These are phyloP conservation scores for Aphyosemion australe DNA, from an alignment of 2,113 vertebrate species.

Conservation along the genomic window DNA sequence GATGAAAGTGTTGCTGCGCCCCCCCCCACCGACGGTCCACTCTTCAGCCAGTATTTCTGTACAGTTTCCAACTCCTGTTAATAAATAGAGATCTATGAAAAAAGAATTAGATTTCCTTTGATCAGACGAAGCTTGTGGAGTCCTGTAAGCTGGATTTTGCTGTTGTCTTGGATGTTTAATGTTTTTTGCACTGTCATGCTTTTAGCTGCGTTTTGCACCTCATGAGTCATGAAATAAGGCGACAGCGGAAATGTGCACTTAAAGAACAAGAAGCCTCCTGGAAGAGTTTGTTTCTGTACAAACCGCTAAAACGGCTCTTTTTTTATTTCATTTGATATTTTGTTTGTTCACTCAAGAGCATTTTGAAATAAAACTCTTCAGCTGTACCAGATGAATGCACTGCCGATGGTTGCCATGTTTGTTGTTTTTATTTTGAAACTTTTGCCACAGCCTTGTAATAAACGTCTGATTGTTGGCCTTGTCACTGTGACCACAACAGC, in stretches of 20 bases:
- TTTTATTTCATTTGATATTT: neutral
- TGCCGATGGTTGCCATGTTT: slow-evolving; percentile 51
- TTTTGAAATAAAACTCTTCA: slow-evolving; percentile 32
- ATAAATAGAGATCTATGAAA: neutral
- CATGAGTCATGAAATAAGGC: slow-evolving; percentile 23
- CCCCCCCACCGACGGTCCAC: slow-evolving; percentile 22
- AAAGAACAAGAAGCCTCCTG: slow-evolving; percentile 26
- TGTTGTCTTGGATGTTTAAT: slow-evolving; percentile 47
- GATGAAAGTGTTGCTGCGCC: slow-evolving; percentile 63
- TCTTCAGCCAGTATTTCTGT: slow-evolving; percentile 80
- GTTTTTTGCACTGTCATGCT: slow-evolving; percentile 71
- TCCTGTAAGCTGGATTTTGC: slow-evolving; percentile 19
- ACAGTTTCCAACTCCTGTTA: slow-evolving; percentile 54
- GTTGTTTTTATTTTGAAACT: slow-evolving; percentile 9
- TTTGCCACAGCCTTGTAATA: slow-evolving; percentile 25
- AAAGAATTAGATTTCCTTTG: too few relatives aligned
- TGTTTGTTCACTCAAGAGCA: neutral
- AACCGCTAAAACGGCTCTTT: slow-evolving; percentile 19
- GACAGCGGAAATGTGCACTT: slow-evolving; percentile 41
- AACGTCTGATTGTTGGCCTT: slow-evolving; percentile 44
- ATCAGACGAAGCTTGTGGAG: slow-evolving; percentile 24
- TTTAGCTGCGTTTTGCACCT: slow-evolving; percentile 77
- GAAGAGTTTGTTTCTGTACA: slow-evolving; percentile 25
- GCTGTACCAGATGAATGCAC: slow-evolving; percentile 41
- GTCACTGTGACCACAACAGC: slow-evolving; percentile 35